Conservation (phyloP, 2,797 vertebrate genomes). For the Lithobates sylvaticus region DNA sequence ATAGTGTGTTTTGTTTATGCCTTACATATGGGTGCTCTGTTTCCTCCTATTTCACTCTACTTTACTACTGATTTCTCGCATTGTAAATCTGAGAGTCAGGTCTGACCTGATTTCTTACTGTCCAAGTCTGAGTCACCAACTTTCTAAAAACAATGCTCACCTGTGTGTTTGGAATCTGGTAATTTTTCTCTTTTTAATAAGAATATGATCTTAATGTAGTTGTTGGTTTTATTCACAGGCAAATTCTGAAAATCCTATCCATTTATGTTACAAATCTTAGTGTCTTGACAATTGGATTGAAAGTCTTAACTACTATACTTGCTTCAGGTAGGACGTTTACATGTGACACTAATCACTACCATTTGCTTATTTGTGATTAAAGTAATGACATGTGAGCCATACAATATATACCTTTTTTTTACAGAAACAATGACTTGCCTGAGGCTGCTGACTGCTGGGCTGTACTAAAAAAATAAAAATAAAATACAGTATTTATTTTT, state of each 20-base stretch:
- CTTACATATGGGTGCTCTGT: no score
- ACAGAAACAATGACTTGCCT: not conserved
- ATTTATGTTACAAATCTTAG: conserved; percentile 77
- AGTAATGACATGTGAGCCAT: not conserved
- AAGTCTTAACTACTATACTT: conserved; percentile 87
- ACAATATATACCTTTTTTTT: not conserved
- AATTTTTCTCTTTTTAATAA: not conserved
- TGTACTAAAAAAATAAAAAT: no score
- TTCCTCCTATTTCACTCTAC: no score
- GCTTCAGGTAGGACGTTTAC: conserved; percentile 81
- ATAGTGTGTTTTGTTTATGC: no score
- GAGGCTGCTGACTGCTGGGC: not conserved
- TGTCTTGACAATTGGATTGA: conserved; percentile 82
- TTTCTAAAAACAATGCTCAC: no score
- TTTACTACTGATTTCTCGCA: no score
- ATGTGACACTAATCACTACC: not conserved
- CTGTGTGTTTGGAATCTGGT: no score
- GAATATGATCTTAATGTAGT: not conserved
- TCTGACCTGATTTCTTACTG: no score
- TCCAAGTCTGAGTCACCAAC: no score
- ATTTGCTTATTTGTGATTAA: not conserved
- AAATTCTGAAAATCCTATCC: conserved; percentile 87
- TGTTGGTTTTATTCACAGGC: conserved; percentile 72
- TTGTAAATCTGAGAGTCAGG: no score
- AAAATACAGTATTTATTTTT: no score